Conservation (phyloP, 2,797 vertebrate species). For the Distichodus sexfasciatus region DNA sequence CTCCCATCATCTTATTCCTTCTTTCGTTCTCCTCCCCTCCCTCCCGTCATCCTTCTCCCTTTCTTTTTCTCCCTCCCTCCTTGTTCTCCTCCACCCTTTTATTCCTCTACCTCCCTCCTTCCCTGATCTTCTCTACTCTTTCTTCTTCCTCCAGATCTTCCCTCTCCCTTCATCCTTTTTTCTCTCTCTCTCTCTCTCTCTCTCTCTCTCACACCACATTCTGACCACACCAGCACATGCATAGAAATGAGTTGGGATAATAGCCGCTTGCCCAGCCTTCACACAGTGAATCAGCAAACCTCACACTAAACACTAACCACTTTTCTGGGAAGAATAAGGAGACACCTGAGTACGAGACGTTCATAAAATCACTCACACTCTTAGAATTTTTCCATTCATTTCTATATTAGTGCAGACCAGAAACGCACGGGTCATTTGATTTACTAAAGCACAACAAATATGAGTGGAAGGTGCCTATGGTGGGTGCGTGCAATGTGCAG, state of each 20-base stretch:
- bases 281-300: slow-evolving; percentile 35
- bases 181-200: neutral
- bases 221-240: slow-evolving; percentile 38
- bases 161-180: neutral
- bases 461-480: too few species aligned
- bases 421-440: too few species aligned
- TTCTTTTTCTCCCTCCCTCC: neutral
- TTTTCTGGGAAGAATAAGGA: too few species aligned
- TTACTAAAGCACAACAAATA: too few species aligned
- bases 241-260: slow-evolving; percentile 37
- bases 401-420: neutral
- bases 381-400: too few species aligned
- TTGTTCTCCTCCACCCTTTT: neutral
- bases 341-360: too few species aligned
- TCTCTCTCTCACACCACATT: slow-evolving; percentile 33
- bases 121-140: neutral
- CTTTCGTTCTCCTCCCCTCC: too few species aligned
- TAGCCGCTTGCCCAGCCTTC: slow-evolving; percentile 11
- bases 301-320: too few species aligned
- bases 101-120: neutral
- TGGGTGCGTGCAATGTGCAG: too few species aligned
- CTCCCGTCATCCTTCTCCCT: neutral
- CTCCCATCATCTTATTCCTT: neutral
- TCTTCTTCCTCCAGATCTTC: too few species aligned
- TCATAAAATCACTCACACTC: too few species aligned